These are phyloP conservation scores for Carassius carassius DNA, from an alignment of 2,113 vertebrate species.

Conservation along the genomic window DNA sequence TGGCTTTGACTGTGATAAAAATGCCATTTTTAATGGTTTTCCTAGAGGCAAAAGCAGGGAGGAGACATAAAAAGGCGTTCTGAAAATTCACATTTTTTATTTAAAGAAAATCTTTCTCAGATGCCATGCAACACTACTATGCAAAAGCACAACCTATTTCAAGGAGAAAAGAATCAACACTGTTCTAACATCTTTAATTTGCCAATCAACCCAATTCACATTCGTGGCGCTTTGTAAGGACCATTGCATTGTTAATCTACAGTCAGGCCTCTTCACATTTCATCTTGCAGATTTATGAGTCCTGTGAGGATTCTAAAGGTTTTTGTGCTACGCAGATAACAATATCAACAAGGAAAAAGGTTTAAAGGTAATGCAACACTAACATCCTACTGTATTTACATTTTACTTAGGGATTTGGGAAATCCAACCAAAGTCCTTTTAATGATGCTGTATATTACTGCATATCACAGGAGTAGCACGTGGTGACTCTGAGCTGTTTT, in stretches of 20 bases:
- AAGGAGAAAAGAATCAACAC: background rate
- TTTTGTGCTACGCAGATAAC: too few relatives aligned
- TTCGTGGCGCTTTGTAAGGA: background rate
- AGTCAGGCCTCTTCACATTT: background rate
- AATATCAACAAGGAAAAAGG: background rate
- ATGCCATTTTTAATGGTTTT: background rate
- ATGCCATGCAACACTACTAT: background rate
- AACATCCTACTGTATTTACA: background rate
- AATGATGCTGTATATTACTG: background rate
- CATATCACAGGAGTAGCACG: background rate
- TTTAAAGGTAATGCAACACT: background rate
- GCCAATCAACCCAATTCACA: background rate
- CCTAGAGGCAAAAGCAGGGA: background rate
- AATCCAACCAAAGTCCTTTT: background rate
- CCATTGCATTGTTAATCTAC: background rate
- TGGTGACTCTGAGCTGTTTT: background rate
- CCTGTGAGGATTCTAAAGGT: background rate
- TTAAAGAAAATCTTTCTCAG: background rate
- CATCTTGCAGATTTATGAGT: background rate
- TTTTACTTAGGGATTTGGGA: background rate
- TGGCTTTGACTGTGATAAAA: background rate
- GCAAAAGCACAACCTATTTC: background rate
- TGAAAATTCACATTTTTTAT: background rate
- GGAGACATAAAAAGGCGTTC: background rate
- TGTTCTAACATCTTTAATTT: background rate